phyloP scores from a whole-genome alignment of 2,113 vertebrate species.

The Carollia perspicillata region DNA sequence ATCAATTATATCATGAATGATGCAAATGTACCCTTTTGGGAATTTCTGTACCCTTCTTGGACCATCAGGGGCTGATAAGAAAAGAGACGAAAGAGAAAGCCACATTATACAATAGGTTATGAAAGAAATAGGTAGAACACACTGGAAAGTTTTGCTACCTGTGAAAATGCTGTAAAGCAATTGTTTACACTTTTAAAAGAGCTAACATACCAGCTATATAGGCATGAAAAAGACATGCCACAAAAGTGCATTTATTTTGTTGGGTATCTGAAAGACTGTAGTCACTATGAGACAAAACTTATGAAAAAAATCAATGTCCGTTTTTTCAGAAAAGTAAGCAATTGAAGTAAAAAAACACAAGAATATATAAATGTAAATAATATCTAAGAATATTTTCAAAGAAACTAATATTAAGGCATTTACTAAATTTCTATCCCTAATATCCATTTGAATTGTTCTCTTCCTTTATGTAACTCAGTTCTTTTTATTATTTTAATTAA shows the following conservation, averaged over 20 bases:
- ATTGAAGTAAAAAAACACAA: background rate
- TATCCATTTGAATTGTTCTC: background rate
- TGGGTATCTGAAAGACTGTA: background rate
- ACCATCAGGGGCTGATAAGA: background rate
- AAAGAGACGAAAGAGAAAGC: background rate
- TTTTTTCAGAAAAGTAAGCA: constrained; percentile 30
- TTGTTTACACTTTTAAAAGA: background rate
- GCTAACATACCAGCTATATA: background rate
- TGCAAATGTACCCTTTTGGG: background rate
- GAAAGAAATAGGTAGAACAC: background rate
- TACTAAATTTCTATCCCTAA: background rate
- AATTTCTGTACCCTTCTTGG: background rate
- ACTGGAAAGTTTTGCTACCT: background rate
- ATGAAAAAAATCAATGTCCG: background rate
- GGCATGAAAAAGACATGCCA: background rate
- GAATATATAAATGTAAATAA: background rate
- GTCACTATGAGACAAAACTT: background rate
- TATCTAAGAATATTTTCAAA: background rate
- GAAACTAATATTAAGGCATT: background rate
- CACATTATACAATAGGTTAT: background rate
- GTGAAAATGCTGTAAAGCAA: background rate
- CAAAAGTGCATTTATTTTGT: background rate
- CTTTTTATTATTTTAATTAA: constrained; percentile 12
- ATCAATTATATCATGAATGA: background rate
- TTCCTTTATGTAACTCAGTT: background rate